Base-by-base conservation (phyloP, 2,113 vertebrate genomes). In the Chaetops frenatus region DNA sequence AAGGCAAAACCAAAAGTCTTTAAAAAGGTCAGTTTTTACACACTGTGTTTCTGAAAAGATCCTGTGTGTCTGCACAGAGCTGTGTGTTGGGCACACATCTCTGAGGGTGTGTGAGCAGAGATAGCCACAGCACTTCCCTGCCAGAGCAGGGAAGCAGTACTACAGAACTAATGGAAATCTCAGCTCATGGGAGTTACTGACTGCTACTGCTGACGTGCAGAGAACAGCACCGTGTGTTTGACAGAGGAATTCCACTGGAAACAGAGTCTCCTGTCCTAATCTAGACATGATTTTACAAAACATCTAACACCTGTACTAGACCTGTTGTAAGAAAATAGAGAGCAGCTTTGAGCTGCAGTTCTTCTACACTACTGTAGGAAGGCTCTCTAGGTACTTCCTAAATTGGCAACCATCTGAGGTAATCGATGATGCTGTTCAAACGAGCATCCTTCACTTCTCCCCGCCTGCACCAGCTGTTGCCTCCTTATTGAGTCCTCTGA, bases 401-500 rank as follows among this genome's bases (percentile, higher is more conserved):
- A 90, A 76, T 93, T 96, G 96, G 97, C 97, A 96, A 86, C 96
- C 77, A 60, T 91, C 42, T 91, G 91, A 97, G 95, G 95, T 92
- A 96, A 92, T 95, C 4, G 11, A 60, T 70, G 84, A 77, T 27
- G 47, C 67, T 35, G 57, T 36, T 73, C 23, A 11, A 89, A 56
- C 0, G 11, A 81, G 69, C 77, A 84, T 17, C 90, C 65, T 90
- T 95, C 98, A 99, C 83, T 99, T 98, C 71, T 99, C 98, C 42
- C 86, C 96, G 6, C 96, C 96, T 9, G 24, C 96, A 8, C 45
- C 95, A 4, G 94, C 79, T 10, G 98, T 95, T 3, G 96, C 94
- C 86, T 99, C 98, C 97, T 99, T 99, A 85, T 98, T 98, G 92
- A 99, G 98, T 86, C 99, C 99, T 12, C 99, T 98, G 97, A 99